Evolutionary conservation across 2,888 invertebrate genomes (phyloP), one percentile per base, ranked within the genome.

Genomic region (Microchrysa polita): DNA sequence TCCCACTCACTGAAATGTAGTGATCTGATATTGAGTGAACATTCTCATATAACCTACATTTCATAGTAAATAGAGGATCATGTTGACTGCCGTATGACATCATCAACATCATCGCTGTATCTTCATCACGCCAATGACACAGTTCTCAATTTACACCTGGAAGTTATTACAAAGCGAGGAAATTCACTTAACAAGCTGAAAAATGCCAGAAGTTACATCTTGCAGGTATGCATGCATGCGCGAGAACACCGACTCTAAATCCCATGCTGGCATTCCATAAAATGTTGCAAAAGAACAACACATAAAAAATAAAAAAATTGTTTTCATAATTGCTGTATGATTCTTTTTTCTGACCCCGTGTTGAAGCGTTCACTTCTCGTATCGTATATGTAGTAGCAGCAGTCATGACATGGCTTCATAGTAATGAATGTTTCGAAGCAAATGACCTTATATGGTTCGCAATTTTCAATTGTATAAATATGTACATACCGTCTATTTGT

Each of bases 401-500:
- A 34, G 27, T 34, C 27, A 34, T 34, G 27, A 7, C 16, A 48
- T 48, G 12, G 14, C 48, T n/a, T 10, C 48, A 34, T 42, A 7
- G 12, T 1, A 63, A 23, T 60, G 61, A 40, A 42, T 40, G 61
- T n/a, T 16, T 20, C 18, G 18, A 10, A 18, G 55, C 55, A 63
- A 63, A 63, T 63, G 61, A 40, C 61, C 61, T 34, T 63, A 63
- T 40, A 63, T 40, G 61, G 61, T 14, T 23, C n/a, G 61, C 42
- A 40, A 63, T 40, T 63, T 63, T 63, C 61, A 63, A 63, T 63
- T 63, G 61, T 18, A n/a, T n/a, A n/a, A n/a, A n/a, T n/a, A n/a
- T n/a, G n/a, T n/a, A 42, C 5, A 18, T 63, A 42, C 10, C 22
- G 55, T 20, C 22, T n/a, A 16, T 20, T 20, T 5, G 55, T 20